phyloP scores from a whole-genome alignment of 2,888 invertebrate species.

The Pilophorus perplexus region DNA sequence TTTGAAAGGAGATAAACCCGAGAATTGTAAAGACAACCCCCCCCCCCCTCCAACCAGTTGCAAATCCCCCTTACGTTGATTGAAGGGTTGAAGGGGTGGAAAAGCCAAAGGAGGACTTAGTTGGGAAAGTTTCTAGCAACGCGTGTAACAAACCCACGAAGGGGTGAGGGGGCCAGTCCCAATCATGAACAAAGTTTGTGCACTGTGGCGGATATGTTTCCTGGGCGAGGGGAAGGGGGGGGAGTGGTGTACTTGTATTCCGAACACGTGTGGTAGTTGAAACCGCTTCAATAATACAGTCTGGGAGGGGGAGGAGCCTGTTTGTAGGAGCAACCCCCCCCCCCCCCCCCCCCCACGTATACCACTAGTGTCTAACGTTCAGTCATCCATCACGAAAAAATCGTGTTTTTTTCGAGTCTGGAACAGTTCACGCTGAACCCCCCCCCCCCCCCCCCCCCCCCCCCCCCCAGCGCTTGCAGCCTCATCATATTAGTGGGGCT shows the following conservation, averaged over 20 bases:
- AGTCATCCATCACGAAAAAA: no score
- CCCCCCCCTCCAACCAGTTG: no score
- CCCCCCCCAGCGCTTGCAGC: no score
- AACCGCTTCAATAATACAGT: slow-evolving; percentile 38
- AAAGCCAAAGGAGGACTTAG: slow-evolving; percentile 11
- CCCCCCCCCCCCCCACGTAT: neutral
- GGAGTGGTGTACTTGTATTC: no score
- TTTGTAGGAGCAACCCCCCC: slow-evolving; percentile 13
- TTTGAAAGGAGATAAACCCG: no score
- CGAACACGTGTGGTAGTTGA: slow-evolving; percentile 37
- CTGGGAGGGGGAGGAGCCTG: slow-evolving; percentile 1
- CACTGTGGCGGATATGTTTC: slow-evolving; percentile 18
- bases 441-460: no score
- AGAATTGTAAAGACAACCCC: no score
- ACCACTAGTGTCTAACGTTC: no score
- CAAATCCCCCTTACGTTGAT: no score
- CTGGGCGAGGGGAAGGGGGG: neutral
- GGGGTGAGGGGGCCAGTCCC: slow-evolving; percentile 9
- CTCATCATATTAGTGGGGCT: no score
- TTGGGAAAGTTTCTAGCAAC: slow-evolving; percentile 28
- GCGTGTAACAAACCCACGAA: slow-evolving; percentile 23
- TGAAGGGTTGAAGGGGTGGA: neutral
- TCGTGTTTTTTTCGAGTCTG: no score
- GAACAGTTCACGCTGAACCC: no score
- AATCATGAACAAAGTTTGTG: slow-evolving; percentile 41